These are phyloP conservation scores for Conistra vaccinii DNA, from an alignment of 2,888 invertebrate species.

Conservation along the genomic window DNA sequence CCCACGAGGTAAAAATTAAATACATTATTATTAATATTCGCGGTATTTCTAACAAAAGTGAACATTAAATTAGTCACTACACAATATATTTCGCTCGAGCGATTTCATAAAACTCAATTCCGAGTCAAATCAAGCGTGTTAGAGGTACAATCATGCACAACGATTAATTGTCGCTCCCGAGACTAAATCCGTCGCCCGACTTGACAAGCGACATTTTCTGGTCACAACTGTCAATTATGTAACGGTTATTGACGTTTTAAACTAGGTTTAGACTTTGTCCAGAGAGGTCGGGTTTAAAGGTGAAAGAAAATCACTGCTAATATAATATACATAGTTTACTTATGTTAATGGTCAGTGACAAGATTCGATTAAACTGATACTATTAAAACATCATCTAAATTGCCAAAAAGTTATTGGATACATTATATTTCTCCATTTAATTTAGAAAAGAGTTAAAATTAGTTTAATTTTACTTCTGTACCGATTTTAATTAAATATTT, in stretches of 20 bases:
- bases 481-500: neutral
- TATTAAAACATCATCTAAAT: neutral
- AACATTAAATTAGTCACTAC: constrained; percentile 1
- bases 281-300: neutral
- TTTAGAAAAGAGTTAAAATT: neutral
- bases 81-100: constrained; percentile 11
- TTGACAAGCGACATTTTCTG: constrained; percentile 69
- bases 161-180: constrained; percentile 66
- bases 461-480: neutral
- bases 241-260: constrained; percentile 54
- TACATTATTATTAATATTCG: neutral
- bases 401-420: neutral
- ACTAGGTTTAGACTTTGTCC: constrained; percentile 33
- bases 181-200: constrained; percentile 58
- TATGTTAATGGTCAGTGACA: neutral
- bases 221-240: constrained; percentile 67
- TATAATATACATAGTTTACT: neutral
- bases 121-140: constrained; percentile 59
- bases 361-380: neutral
- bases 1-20: neutral
- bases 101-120: constrained; percentile 61
- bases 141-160: constrained; percentile 62
- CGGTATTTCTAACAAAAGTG: neutral
- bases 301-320: neutral
- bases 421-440: neutral